Percentiles rank a stretch among this genome's conserved stretches.
Evolutionary conservation across 2,797 vertebrate species (phyloP).

Genomic region (Parauchenoglanis ngamensis): DNA sequence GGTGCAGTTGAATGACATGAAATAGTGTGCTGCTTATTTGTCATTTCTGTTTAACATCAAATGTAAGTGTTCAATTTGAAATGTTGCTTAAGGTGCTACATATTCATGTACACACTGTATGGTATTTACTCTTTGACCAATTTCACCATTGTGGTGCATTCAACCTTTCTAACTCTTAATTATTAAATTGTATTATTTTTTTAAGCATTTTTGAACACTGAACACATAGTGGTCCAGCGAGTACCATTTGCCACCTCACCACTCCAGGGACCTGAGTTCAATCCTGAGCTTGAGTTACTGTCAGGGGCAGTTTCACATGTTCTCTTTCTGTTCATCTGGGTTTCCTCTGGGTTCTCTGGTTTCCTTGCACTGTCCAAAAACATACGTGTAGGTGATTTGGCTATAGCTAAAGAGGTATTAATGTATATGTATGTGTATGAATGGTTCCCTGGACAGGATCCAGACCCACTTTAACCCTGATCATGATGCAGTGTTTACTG

Average conservation of each 20-base stretch:
- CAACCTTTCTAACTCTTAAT: not conserved
- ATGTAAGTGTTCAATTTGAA: not conserved
- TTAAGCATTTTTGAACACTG: not conserved
- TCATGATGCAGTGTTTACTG: not conserved
- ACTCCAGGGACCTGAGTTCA: not conserved
- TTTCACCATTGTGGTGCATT: not conserved
- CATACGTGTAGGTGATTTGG: not conserved
- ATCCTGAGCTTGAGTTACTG: not conserved
- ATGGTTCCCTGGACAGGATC: not conserved
- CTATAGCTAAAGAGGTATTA: not conserved
- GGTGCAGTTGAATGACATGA: not conserved
- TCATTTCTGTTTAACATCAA: slow-evolving; percentile 1
- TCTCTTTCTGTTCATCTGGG: not conserved
- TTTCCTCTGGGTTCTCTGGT: not conserved
- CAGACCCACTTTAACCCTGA: not conserved
- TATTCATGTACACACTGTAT: not conserved
- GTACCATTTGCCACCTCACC: not conserved
- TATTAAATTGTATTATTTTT: not conserved
- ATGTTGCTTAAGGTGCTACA: not conserved
- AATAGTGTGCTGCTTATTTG: not conserved
- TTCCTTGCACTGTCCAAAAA: not conserved
- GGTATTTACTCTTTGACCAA: not conserved
- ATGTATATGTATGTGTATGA: not conserved
- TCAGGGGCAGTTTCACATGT: not conserved
- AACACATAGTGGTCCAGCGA: not conserved